Evolutionary conservation across 2,113 vertebrate species (phyloP).

Genomic region (Gopherus evgoodei): DNA sequence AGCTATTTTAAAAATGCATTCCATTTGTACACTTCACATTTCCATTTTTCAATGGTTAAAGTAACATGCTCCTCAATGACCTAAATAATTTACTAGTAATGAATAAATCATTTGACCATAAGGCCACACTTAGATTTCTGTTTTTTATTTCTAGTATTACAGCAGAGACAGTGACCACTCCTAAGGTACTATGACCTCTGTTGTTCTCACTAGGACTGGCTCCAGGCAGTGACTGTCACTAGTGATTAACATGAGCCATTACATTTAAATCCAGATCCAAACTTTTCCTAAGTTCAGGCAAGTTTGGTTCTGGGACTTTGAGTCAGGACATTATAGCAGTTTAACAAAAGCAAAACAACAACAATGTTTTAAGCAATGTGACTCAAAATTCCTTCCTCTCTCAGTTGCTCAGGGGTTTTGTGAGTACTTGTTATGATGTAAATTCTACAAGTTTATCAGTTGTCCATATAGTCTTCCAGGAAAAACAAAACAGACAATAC

Average conservation of each 20-base stretch:
- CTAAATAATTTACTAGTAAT: slow-evolving; percentile 71
- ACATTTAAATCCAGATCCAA: neutral
- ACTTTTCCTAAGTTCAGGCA: neutral
- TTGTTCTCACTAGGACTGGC: neutral
- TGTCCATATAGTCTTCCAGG: neutral
- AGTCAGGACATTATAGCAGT: neutral
- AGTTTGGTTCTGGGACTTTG: neutral
- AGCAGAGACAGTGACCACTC: slow-evolving; percentile 52
- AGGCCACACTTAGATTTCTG: slow-evolving; percentile 49
- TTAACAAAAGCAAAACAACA: neutral
- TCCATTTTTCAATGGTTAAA: slow-evolving; percentile 58
- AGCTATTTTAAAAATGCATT: neutral
- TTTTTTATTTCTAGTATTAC: slow-evolving; percentile 70
- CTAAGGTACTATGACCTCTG: neutral
- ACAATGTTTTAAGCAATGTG: neutral
- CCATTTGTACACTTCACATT: slow-evolving; percentile 8
- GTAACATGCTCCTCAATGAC: slow-evolving; percentile 53
- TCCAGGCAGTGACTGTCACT: neutral
- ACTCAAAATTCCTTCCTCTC: neutral
- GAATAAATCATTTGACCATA: slow-evolving; percentile 71
- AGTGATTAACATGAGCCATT: neutral
- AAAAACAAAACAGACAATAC: neutral
- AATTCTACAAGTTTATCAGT: neutral
- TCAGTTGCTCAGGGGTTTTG: neutral
- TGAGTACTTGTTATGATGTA: neutral